Conservation (phyloP, 1,140 invertebrate genomes). For the Epicauta chinensis region DNA sequence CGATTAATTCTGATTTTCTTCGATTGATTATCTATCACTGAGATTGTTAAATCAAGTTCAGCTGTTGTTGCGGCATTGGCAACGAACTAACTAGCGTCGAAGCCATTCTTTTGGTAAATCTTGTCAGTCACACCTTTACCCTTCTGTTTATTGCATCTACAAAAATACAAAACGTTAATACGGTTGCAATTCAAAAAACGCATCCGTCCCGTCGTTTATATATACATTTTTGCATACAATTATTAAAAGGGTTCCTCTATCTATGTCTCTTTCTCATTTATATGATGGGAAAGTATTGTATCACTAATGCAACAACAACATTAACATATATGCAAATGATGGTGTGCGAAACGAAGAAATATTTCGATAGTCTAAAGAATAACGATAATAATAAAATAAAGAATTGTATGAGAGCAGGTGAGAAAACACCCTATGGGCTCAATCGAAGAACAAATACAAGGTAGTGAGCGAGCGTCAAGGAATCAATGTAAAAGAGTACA, state of each 20-base stretch:
- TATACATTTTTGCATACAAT: constrained; percentile 26
- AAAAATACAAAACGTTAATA: constrained; percentile 15
- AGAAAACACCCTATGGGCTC: neutral
- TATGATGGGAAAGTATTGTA: constrained; percentile 17
- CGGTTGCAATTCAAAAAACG: constrained; percentile 11
- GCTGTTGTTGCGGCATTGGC: neutral
- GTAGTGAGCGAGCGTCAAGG: too few relatives aligned
- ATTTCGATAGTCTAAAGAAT: neutral
- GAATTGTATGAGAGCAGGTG: constrained; percentile 1
- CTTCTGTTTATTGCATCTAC: constrained; percentile 26
- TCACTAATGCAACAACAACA: neutral
- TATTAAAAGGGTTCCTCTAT: neutral
- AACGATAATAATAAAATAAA: neutral
- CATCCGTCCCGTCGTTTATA: constrained; percentile 12
- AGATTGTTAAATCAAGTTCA: neutral
- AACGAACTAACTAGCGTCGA: neutral
- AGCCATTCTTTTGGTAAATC: constrained; percentile 24
- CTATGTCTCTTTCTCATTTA: neutral
- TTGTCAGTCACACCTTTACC: constrained; percentile 35
- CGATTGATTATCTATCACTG: too few relatives aligned
- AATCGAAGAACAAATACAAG: too few relatives aligned
- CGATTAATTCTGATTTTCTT: too few relatives aligned
- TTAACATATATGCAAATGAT: constrained; percentile 12
- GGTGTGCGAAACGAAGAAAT: constrained; percentile 7
- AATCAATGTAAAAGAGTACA: constrained; percentile 9